These are phyloP conservation scores for Spongia lamella DNA, from an alignment of 37 sponge, comb jelly and placozoan species.

Conservation along the genomic window DNA sequence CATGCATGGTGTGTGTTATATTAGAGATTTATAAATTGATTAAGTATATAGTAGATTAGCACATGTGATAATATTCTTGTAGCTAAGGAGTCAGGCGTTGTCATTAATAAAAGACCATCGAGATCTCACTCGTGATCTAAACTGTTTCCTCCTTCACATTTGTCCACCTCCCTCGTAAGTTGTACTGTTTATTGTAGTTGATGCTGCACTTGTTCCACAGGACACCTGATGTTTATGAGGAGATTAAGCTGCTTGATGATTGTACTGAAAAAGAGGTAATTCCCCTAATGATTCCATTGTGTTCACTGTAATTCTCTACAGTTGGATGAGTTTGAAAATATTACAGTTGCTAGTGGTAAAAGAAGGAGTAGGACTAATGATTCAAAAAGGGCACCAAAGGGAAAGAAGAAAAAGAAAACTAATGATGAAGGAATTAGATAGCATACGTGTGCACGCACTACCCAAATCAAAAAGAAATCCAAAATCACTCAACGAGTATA, in stretches of 20 bases:
- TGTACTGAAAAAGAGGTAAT: constrained; percentile 16
- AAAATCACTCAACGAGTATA: too few relatives aligned
- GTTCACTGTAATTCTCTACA: neutral
- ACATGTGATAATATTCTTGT: neutral
- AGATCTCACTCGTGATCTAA: constrained; percentile 36
- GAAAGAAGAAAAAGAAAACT: too few relatives aligned
- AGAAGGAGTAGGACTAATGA: too few relatives aligned
- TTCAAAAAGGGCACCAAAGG: too few relatives aligned
- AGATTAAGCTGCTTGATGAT: constrained; percentile 12
- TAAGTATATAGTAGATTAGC: neutral
- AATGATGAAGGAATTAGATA: too few relatives aligned
- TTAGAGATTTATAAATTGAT: too few relatives aligned
- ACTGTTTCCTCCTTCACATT: constrained; percentile 21
- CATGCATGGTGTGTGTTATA: too few relatives aligned
- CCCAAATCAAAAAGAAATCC: too few relatives aligned
- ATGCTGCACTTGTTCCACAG: neutral
- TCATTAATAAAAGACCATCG: constrained; percentile 45
- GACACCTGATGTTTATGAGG: constrained; percentile 38
- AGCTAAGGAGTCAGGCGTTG: constrained; percentile 12
- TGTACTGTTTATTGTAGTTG: neutral
- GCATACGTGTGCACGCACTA: too few relatives aligned
- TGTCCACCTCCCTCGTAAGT: constrained; percentile 44
- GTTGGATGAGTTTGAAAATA: constrained; percentile 23
- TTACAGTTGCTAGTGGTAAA: neutral
- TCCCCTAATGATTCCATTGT: neutral